Evolutionary conservation across 53 echinoderm and acorn worm genomes (phyloP).

Genomic region (Mesocentrotus franciscanus): DNA sequence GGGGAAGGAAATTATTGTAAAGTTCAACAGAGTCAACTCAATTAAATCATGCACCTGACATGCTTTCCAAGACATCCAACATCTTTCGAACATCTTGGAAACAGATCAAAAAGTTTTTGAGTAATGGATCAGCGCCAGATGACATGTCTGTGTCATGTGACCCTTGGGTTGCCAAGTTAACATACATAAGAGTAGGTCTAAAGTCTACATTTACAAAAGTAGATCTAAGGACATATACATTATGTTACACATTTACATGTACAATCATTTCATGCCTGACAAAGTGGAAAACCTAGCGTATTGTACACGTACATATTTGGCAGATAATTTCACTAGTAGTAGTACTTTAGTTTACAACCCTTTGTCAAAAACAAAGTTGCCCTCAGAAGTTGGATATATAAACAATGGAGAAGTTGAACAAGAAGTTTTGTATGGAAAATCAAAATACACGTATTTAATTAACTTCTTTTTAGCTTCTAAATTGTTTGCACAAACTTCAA

Average conservation of each 20-base stretch:
- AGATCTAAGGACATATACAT: too few relatives aligned
- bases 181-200: neutral
- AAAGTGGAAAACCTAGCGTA: too few relatives aligned
- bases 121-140: neutral
- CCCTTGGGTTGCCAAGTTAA: neutral
- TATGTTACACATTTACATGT: too few relatives aligned
- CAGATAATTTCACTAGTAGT: neutral
- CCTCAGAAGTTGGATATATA: too few relatives aligned
- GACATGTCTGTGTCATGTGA: neutral
- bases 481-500: too few relatives aligned
- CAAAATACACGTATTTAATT: too few relatives aligned
- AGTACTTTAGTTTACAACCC: neutral
- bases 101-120: neutral
- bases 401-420: too few relatives aligned
- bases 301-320: neutral
- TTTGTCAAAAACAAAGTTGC: neutral
- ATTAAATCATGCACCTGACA: constrained; percentile 9
- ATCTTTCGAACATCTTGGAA: constrained; percentile 22
- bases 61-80: constrained; percentile 29
- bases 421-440: too few relatives aligned
- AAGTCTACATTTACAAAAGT: neutral
- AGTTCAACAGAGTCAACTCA: constrained; percentile 18
- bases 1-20: neutral
- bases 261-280: too few relatives aligned
- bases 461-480: too few relatives aligned